Base-by-base conservation (phyloP, 2,113 vertebrate genomes). In the Corythoichthys haematopterus region DNA sequence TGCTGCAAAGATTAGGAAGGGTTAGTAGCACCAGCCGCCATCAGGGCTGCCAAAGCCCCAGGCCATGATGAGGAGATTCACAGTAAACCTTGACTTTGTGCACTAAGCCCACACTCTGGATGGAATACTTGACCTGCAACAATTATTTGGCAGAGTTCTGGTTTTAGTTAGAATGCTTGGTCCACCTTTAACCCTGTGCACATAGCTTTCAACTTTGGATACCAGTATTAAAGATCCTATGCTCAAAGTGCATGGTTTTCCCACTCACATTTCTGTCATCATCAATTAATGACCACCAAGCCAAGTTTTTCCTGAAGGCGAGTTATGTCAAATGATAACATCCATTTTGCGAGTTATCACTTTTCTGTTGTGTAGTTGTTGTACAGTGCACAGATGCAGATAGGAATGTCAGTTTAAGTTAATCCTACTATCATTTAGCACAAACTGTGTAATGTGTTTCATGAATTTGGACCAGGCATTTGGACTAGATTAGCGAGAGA, bases 31-130 rank as follows among this genome's bases (percentile, higher is more conserved):
- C 71, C 74, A 81, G 78, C 66, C 84, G 85, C 73, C 67, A 88
- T 85, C 69, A 71, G 76, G 73, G 86, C 77, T 72, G 81, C 83
- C 83, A 84, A 85, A 74, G 79, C 88, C 87, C 1, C 63, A 75
- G 88, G 88, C 86, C 76, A 71, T 73, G 66, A 80, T 77, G 60
- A 73, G 78, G 53, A 87, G 82, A 85, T 77, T 86, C 52, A 59
- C 64, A 71, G 76, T 73, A 80, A 85, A 80, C 84, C 82, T 84
- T 83, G 80, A 87, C 81, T 84, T 65, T 52, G 58, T 73, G 77
- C 75, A 78, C 72, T 61, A 84, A 84, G 80, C 88, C 85, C 80
- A 88, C 89, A 83, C 83, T 86, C 75, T 85, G 80, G 80, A 88
- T 81, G 66, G 70, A 76, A 84, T 80, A 81, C 68, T 61, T 83